Base-by-base conservation (phyloP, 2,797 vertebrate species). In the Takifugu rubripes region DNA sequence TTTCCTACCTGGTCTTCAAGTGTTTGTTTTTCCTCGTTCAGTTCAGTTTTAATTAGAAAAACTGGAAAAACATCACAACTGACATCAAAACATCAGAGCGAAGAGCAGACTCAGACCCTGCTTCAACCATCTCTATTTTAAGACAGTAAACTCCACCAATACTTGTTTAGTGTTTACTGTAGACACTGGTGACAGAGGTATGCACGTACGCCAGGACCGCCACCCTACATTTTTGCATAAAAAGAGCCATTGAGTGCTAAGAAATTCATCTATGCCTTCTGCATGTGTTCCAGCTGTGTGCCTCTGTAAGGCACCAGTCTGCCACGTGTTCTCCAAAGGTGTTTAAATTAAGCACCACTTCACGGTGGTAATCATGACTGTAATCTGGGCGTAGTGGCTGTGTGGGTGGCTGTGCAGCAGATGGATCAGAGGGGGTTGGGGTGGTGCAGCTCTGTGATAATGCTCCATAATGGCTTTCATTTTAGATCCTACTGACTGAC, bases 401-500 rank as follows among this genome's bases (percentile, higher is more conserved):
- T 87, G 90, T 91, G 90, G 90, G 92, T 88, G 91, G 90, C 81
- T 71, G 46, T 83, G 77, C 78, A 84, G 90, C 90, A 92, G 90
- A 92, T 92, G 90, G 90, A 91, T 89, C 25, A 17, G 59, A 52
- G 61, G 47, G 21, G 29, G 44, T 77, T 67, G 49, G 70, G 66
- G 69, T 14, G 82, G 75, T 70, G 82, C 74, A 66, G 83, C 88
- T 87, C 83, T 82, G 81, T 89, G 89, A 92, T 92, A 93, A 92
- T 92, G 90, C 89, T 89, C 88, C 84, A 91, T 92, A 92, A 92
- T 92, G 89, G 88, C 90, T 91, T 91, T 90, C 89, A 91, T 92
- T 93, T 92, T 91, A 92, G 91, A 91, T 92, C 90, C 90, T 92
- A 90, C 91, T 92, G 92, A 93, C 89, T 91, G 90, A 92, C 91